Evolutionary conservation across 2,888 invertebrate species (phyloP), one percentile per base, ranked within the genome.

Genomic region (Hypena proboscidalis): DNA sequence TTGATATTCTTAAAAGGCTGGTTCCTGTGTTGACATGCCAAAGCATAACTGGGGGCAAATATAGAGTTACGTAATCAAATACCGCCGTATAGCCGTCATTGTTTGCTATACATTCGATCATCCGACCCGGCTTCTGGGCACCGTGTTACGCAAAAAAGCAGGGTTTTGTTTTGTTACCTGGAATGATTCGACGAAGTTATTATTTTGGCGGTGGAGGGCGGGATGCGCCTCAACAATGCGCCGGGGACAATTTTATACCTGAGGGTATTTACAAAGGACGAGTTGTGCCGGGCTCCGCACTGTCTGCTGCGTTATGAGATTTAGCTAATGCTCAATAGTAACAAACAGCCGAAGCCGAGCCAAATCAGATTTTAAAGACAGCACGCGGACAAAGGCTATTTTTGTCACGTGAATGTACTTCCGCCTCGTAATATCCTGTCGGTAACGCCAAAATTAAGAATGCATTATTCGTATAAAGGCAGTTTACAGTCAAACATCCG

Each of bases 401-500:
- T 75, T 70, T 62, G 67, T 72, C 60, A 56, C 66, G 53, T 72
- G 70, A 77, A 78, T 74, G 70, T 74, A 72, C 74, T 86, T 86
- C 86, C 86, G 84, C 69, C 59, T 67, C 56, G 65, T 60, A 66
- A 70, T 78, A 79, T 82, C 80, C 80, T 78, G 79, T 76, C 74
- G 68, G 75, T 62, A 57, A 53, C 48, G 68, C 61, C 61, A 70
- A 77, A 74, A 80, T 81, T 75, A 79, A 76, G 74, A 74, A 77
- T 77, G 70, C 65, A 74, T 77, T 75, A 76, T 69, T 70, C 74
- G 70, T 58, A 81, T 77, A 80, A 80, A 77, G 76, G 69, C 67
- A 81, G 86, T 85, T 83, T 83, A 75, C 77, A 77, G 68, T 77
- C 76, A 85, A 85, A 89, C 86, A 88, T 90, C 89, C 89, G 88